These are phyloP conservation scores for Vesta saturnalis DNA, from an alignment of 2,888 invertebrate genomes.

Conservation along the genomic window DNA sequence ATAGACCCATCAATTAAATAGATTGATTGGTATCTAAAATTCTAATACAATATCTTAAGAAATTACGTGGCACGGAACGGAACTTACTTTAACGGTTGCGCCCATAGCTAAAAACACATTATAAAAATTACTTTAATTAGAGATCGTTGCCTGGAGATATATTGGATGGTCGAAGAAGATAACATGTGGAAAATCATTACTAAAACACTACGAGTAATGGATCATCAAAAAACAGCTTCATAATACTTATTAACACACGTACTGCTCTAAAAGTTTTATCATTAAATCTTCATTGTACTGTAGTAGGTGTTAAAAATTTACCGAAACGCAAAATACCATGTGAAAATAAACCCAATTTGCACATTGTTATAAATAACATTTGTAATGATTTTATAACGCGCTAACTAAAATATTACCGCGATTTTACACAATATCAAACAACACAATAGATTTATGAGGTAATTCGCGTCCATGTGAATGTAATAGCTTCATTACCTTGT, in stretches of 20 bases:
- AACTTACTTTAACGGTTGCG: constrained; percentile 13
- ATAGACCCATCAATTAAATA: constrained; percentile 27
- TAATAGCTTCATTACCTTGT: constrained; percentile 25
- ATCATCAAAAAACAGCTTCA: not conserved
- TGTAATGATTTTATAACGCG: not conserved
- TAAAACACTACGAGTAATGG: not conserved
- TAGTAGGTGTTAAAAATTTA: no score
- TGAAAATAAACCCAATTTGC: no score
- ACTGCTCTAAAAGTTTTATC: no score
- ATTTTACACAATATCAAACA: constrained; percentile 2
- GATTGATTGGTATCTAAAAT: constrained; percentile 17
- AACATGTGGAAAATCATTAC: constrained; percentile 6
- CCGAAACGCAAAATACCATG: no score
- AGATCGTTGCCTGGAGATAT: constrained; percentile 22
- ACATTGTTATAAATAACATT: not conserved
- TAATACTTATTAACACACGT: not conserved
- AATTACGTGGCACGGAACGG: constrained; percentile 7
- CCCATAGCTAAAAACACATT: constrained; percentile 12
- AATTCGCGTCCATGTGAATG: not conserved
- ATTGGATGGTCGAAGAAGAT: constrained; percentile 11
- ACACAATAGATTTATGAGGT: constrained; percentile 1
- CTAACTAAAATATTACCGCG: not conserved
- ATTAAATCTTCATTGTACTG: no score
- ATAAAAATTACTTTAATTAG: constrained; percentile 16
- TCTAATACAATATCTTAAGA: constrained; percentile 10